Percentiles rank a stretch among this genome's conserved stretches.
Evolutionary conservation across 2,888 invertebrate species (phyloP).

Genomic region (Megamerina dolium): DNA sequence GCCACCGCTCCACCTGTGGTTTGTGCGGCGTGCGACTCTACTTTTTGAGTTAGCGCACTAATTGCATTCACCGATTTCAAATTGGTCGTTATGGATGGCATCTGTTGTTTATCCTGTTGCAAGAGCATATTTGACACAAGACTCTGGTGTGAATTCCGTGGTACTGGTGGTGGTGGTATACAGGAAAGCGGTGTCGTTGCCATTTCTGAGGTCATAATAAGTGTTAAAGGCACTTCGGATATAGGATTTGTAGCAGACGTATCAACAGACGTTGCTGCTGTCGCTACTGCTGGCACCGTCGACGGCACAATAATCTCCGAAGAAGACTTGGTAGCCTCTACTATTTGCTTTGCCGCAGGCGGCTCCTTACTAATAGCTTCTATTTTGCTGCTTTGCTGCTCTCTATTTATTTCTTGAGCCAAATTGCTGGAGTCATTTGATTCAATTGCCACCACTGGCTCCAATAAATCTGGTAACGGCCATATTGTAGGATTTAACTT

Average conservation of each 20-base stretch:
- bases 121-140: slow-evolving; percentile 33
- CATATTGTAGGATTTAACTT: slow-evolving; percentile 77
- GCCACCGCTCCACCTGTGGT: slow-evolving; percentile 30
- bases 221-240: slow-evolving; percentile 27
- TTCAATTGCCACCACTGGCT: no score
- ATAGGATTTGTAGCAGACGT: slow-evolving; percentile 14
- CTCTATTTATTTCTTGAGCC: no score
- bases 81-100: slow-evolving; percentile 20
- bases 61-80: slow-evolving; percentile 32
- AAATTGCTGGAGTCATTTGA: no score
- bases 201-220: slow-evolving; percentile 49
- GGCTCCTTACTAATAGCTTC: no score
- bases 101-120: slow-evolving; percentile 30
- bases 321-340: neutral
- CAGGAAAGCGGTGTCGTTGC: slow-evolving; percentile 56
- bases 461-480: slow-evolving; percentile 69
- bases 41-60: slow-evolving; percentile 39
- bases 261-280: slow-evolving; percentile 10
- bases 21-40: slow-evolving; percentile 27
- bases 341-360: neutral
- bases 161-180: slow-evolving; percentile 59
- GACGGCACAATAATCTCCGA: neutral
- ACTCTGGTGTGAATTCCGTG: slow-evolving; percentile 56
- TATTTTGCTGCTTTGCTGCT: no score
- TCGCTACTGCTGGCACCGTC: slow-evolving; percentile 2